Evolutionary conservation across 2,797 vertebrate species (phyloP).

Genomic region (Chaenodraco wilsoni): DNA sequence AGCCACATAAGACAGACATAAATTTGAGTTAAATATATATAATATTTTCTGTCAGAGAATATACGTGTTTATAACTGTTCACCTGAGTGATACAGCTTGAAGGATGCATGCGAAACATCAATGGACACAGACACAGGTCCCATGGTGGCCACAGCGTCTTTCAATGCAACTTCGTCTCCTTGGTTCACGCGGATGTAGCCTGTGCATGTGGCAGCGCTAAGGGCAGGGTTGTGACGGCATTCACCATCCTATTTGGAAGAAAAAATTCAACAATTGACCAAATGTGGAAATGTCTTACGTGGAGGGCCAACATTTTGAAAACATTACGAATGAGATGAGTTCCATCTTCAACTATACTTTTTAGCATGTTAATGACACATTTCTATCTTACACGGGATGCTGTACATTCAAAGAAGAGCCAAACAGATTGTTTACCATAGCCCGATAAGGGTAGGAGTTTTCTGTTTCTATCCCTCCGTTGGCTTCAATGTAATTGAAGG

Average conservation of each 20-base stretch:
- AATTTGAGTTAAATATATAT: neutral
- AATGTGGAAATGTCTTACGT: neutral
- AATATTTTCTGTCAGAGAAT: neutral
- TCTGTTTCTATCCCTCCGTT: slow-evolving; percentile 84
- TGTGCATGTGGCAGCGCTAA: slow-evolving; percentile 78
- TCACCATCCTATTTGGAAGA: neutral
- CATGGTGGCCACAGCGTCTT: slow-evolving; percentile 80
- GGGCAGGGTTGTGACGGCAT: slow-evolving; percentile 76
- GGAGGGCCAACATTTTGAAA: too few relatives aligned
- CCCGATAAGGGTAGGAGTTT: slow-evolving; percentile 84
- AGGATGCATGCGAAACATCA: slow-evolving; percentile 76
- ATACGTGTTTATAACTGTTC: neutral
- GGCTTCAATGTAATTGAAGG: slow-evolving; percentile 79
- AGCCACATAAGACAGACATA: neutral
- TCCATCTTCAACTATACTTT: neutral
- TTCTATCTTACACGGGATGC: neutral
- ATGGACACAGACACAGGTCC: slow-evolving; percentile 85
- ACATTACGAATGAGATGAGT: neutral
- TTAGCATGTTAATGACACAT: neutral
- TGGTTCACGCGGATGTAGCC: slow-evolving; percentile 72
- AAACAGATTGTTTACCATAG: slow-evolving; percentile 63
- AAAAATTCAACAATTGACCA: neutral
- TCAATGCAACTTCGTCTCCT: slow-evolving; percentile 74
- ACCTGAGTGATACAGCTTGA: slow-evolving; percentile 86
- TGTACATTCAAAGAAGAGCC: neutral